phyloP scores from a whole-genome alignment of 2,797 vertebrate species.

The Anas georgica region DNA sequence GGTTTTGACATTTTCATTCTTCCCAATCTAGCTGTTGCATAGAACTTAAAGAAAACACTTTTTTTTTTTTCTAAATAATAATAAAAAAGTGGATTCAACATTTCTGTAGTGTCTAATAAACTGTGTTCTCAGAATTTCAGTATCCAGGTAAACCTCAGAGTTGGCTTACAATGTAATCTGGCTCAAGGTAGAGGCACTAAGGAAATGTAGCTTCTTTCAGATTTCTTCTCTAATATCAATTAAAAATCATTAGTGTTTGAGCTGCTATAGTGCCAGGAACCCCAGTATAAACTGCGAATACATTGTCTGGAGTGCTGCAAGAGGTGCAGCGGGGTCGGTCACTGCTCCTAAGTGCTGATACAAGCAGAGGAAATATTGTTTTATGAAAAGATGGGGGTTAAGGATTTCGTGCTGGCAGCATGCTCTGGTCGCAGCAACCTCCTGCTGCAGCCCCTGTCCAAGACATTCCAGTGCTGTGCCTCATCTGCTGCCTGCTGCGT shows the following conservation, averaged over 20 bases:
- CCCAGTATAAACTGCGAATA: fast-evolving
- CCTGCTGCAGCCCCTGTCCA: neutral
- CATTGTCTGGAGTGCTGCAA: fast-evolving
- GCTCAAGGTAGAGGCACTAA: neutral
- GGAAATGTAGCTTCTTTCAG: neutral
- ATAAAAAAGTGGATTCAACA: neutral
- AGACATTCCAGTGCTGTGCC: slow-evolving; percentile 32
- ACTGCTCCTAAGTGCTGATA: neutral
- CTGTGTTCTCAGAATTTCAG: neutral
- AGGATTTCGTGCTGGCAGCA: neutral
- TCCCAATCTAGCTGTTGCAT: neutral
- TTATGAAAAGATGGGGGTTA: neutral
- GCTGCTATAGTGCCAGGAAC: neutral
- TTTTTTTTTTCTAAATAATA: neutral
- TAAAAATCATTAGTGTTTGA: fast-evolving
- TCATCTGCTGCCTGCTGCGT: neutral
- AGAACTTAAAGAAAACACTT: neutral
- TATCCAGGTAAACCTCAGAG: too few relatives aligned
- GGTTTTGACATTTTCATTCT: neutral
- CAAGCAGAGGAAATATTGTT: neutral
- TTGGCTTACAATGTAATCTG: neutral
- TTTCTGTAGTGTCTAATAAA: neutral
- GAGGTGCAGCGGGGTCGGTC: fast-evolving
- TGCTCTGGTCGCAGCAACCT: neutral
- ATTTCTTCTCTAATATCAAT: neutral